These are phyloP conservation scores for Coenobita brevimanus DNA, from an alignment of 1,140 invertebrate species.

Conservation along the genomic window DNA sequence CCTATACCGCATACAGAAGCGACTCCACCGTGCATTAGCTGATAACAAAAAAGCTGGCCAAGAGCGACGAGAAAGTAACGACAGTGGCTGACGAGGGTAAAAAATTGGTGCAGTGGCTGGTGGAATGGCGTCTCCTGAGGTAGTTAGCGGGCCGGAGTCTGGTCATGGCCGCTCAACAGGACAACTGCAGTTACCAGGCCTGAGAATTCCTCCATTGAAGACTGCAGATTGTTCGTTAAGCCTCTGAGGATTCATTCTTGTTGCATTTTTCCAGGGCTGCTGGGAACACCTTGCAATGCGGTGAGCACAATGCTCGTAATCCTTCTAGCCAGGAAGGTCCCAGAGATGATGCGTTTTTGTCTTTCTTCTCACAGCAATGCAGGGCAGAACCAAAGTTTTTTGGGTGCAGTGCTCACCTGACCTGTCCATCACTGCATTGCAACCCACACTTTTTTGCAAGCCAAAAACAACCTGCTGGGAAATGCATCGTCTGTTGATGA, in stretches of 20 bases:
- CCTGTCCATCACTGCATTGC: constrained; percentile 53
- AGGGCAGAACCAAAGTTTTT: constrained; percentile 11
- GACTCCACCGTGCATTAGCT: constrained; percentile 39
- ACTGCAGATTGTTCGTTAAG: constrained; percentile 43
- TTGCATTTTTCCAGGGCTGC: background rate
- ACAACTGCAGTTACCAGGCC: background rate
- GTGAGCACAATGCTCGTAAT: constrained; percentile 29
- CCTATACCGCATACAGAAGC: constrained; percentile 15
- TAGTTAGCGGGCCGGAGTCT: constrained; percentile 1
- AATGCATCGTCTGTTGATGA: background rate
- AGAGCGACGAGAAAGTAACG: constrained; percentile 48
- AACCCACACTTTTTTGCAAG: constrained; percentile 32
- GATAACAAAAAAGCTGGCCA: constrained; percentile 40
- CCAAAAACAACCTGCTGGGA: constrained; percentile 54
- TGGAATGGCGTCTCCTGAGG: constrained; percentile 36
- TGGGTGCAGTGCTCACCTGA: constrained; percentile 44
- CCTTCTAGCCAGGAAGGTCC: constrained; percentile 18
- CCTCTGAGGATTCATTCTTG: constrained; percentile 28
- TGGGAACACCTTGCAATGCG: constrained; percentile 32
- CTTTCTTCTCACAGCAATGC: constrained; percentile 18
- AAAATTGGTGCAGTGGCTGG: constrained; percentile 24
- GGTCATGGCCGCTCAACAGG: background rate
- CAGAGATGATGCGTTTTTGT: constrained; percentile 36
- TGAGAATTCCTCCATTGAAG: constrained; percentile 36
- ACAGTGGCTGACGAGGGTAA: constrained; percentile 30